phyloP scores from a whole-genome alignment of 2,113 vertebrate genomes.

The Sclerurus mexicanus region DNA sequence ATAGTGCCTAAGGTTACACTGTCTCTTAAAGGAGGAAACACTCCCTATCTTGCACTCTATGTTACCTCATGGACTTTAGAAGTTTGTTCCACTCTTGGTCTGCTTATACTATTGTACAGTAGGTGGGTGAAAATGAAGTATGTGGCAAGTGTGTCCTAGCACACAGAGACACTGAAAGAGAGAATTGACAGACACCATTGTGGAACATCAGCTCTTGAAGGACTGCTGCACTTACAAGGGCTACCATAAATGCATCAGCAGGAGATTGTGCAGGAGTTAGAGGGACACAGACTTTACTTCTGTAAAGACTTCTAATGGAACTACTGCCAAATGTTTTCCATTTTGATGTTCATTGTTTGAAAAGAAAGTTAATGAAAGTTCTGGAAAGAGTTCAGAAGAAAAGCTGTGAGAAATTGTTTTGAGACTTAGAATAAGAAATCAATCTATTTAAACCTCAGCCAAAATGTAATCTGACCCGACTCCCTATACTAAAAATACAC shows the following conservation, averaged over 20 bases:
- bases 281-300: neutral
- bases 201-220: neutral
- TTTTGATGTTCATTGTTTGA: conserved; percentile 20
- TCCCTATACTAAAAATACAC: conserved; percentile 19
- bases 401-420: conserved; percentile 20
- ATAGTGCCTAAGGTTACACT: neutral
- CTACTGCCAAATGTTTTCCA: neutral
- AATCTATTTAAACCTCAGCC: conserved; percentile 17
- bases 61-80: neutral
- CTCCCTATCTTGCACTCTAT: neutral
- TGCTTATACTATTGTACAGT: neutral
- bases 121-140: neutral
- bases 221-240: neutral
- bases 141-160: neutral
- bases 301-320: neutral
- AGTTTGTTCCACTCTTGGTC: neutral
- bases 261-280: neutral
- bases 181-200: neutral
- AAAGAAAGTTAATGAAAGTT: conserved; percentile 36
- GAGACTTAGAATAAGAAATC: conserved; percentile 40
- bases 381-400: conserved; percentile 41
- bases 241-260: neutral
- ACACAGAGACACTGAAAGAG: neutral
- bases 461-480: conserved; percentile 19
- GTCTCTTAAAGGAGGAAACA: neutral